Evolutionary conservation across 2,888 invertebrate genomes (phyloP).

Genomic region (Erebia aethiops): DNA sequence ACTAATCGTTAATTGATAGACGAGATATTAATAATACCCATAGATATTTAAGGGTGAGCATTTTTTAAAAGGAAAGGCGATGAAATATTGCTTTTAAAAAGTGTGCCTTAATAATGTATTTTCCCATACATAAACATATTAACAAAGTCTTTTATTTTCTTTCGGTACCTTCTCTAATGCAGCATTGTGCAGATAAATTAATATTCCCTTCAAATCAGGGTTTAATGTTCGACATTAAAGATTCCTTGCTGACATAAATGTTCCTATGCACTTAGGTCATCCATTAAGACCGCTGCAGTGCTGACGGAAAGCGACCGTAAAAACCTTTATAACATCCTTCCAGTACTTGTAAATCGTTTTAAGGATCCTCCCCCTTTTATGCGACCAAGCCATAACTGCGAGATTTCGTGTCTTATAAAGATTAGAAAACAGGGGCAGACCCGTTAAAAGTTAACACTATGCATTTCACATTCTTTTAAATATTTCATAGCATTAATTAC

Average conservation of each 20-base stretch:
- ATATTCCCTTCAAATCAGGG: slow-evolving; percentile 30
- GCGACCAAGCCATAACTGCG: slow-evolving; percentile 67
- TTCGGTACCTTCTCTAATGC: background rate
- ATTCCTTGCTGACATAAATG: slow-evolving; percentile 73
- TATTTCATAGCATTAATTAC: background rate
- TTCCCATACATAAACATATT: background rate
- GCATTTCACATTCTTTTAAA: slow-evolving; percentile 16
- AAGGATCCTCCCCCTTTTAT: slow-evolving; percentile 72
- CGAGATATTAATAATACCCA: slow-evolving; percentile 29
- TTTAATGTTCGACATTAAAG: slow-evolving; percentile 41
- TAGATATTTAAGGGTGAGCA: background rate
- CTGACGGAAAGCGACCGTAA: slow-evolving; percentile 80
- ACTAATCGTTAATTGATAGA: slow-evolving; percentile 53
- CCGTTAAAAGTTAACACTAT: slow-evolving; percentile 29
- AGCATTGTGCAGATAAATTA: background rate
- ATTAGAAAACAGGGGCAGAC: slow-evolving; percentile 38
- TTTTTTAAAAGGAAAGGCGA: background rate
- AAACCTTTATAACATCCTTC: slow-evolving; percentile 82
- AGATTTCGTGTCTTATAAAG: slow-evolving; percentile 41
- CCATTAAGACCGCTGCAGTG: slow-evolving; percentile 79
- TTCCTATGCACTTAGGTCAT: slow-evolving; percentile 80
- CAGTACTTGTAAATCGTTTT: slow-evolving; percentile 81
- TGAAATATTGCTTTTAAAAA: background rate
- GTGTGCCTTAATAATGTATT: background rate
- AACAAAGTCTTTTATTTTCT: background rate